Conservation (phyloP, 35 echinoderm and acorn worm genomes). For the Apostichopus japonicus region DNA sequence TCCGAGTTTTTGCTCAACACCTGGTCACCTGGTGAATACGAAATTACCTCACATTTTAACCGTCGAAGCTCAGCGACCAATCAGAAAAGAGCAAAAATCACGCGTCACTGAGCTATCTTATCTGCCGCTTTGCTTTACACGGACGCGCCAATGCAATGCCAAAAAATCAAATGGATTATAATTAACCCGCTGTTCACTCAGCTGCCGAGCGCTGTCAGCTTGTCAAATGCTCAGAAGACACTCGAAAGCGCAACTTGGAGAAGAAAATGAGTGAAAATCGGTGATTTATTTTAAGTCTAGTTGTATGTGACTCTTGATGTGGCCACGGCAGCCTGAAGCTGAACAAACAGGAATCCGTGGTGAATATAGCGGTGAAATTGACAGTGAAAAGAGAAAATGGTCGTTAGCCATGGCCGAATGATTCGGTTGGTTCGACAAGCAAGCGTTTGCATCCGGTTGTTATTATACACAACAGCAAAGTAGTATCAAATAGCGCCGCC, state of each 20-base stretch:
- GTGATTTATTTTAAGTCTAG: conserved; percentile 58
- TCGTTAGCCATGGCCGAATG: conserved; percentile 34
- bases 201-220: conserved; percentile 53
- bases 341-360: conserved; percentile 50
- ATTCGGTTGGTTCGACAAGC: background rate
- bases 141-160: conserved; percentile 1
- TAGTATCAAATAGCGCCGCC: conserved; percentile 50
- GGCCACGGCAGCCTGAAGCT: conserved; percentile 48
- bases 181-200: conserved; percentile 51
- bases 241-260: conserved; percentile 37
- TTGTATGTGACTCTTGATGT: conserved; percentile 56
- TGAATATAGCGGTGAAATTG: conserved; percentile 21
- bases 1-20: conserved; percentile 57
- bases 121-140: conserved; percentile 36
- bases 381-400: conserved; percentile 21
- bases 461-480: conserved; percentile 34
- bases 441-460: conserved; percentile 5
- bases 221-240: conserved; percentile 39
- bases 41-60: conserved; percentile 50
- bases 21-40: conserved; percentile 60
- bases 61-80: conserved; percentile 37
- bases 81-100: conserved; percentile 56
- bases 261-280: conserved; percentile 54
- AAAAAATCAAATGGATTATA: conserved; percentile 64
- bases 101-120: conserved; percentile 43